These are phyloP conservation scores for Dasypolia templi DNA, from an alignment of 2,888 invertebrate genomes.

Conservation along the genomic window DNA sequence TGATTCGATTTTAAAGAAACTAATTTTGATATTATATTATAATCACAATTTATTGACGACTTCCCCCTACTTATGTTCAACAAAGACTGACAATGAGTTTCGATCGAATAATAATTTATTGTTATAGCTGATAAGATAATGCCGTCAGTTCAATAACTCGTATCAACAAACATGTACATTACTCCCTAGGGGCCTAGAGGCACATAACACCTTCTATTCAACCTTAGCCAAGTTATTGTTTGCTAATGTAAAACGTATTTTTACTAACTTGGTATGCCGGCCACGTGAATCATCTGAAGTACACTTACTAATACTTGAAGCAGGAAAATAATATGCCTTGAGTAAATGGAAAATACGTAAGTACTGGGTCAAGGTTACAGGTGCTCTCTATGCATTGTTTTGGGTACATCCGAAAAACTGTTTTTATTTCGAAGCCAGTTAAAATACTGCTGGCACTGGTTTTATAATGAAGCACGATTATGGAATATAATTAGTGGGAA, in stretches of 20 bases:
- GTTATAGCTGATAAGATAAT: conserved; percentile 85
- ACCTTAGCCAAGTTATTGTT: conserved; percentile 72
- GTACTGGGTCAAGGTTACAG: conserved; percentile 76
- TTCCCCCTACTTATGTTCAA: conserved; percentile 63
- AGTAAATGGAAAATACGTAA: conserved; percentile 67
- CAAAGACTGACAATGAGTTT: conserved; percentile 72
- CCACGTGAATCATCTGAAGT: conserved; percentile 67
- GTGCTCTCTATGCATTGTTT: conserved; percentile 43
- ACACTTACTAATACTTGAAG: conserved; percentile 49
- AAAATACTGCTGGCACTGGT: not conserved
- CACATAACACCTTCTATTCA: conserved; percentile 58
- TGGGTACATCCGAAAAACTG: conserved; percentile 15
- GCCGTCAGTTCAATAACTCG: conserved; percentile 84
- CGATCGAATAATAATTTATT: conserved; percentile 79
- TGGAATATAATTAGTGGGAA: conserved; percentile 16
- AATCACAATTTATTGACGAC: conserved; percentile 44
- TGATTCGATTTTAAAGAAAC: conserved; percentile 22
- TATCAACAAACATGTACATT: conserved; percentile 72
- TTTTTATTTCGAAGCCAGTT: conserved; percentile 5
- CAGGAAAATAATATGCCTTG: conserved; percentile 68
- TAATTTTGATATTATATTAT: conserved; percentile 31
- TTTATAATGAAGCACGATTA: conserved; percentile 17
- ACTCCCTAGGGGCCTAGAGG: conserved; percentile 66
- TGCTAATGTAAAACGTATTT: conserved; percentile 70
- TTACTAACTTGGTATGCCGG: conserved; percentile 67